Evolutionary conservation across 1,140 invertebrate genomes (phyloP).

Genomic region (Euschistus heros): DNA sequence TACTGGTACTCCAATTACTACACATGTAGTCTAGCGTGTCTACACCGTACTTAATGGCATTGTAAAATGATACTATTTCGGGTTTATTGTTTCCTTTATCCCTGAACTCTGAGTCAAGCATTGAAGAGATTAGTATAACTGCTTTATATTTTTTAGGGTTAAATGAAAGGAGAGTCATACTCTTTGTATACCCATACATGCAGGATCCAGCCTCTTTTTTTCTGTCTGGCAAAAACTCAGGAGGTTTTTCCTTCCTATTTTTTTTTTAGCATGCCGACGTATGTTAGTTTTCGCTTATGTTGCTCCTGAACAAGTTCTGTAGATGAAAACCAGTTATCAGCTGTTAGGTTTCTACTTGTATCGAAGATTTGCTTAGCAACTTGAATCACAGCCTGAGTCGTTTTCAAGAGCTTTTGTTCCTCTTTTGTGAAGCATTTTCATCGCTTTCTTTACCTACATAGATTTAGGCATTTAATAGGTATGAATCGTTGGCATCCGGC

Average conservation of each 20-base stretch:
- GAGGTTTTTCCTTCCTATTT: slow-evolving; percentile 37
- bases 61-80: no score
- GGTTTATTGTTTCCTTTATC: no score
- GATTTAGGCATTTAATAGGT: slow-evolving; percentile 24
- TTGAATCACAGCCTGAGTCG: slow-evolving; percentile 31
- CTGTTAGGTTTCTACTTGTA: slow-evolving; percentile 33
- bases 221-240: slow-evolving; percentile 26
- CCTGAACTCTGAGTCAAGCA: no score
- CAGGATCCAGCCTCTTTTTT: not conserved
- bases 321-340: slow-evolving; percentile 37
- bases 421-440: slow-evolving; percentile 18
- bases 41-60: no score
- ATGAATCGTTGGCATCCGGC: not conserved
- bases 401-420: slow-evolving; percentile 28
- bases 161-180: slow-evolving; percentile 28
- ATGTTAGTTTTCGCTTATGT: slow-evolving; percentile 30
- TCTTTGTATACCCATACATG: slow-evolving; percentile 24
- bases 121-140: no score
- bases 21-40: no score
- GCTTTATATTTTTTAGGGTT: slow-evolving; percentile 32
- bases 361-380: slow-evolving; percentile 31
- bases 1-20: no score
- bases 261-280: slow-evolving; percentile 38
- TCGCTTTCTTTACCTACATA: slow-evolving; percentile 21
- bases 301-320: slow-evolving; percentile 33